Base-by-base conservation (phyloP, 2,888 invertebrate genomes). In the Malacosoma neustria region DNA sequence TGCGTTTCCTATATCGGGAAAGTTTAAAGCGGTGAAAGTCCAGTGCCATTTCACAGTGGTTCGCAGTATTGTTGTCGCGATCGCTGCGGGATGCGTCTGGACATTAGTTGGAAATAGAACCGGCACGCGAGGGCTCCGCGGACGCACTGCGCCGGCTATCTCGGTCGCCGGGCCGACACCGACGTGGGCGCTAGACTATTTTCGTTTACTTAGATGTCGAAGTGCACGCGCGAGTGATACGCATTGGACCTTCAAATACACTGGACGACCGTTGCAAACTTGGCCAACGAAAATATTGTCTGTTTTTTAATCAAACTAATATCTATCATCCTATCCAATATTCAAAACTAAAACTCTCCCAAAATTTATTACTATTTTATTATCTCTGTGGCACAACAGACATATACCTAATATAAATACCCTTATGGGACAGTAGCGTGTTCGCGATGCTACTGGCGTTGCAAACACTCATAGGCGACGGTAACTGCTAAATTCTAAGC, bases 121-220 rank as follows among this genome's bases (percentile, higher is more conserved):
- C 84, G 84, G 72, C 80, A 72, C 72, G 82, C 61, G 77, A 71
- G 79, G 66, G 79, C 60, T 73, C 67, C 79, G 80, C 81, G 81
- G 66, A 61, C 75, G 67, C 63, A 84, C 84, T 84, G 75, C 72
- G 75, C 63, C 72, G 66, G 72, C 71, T 80, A 82, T 73, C 77
- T 84, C 84, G 82, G 82, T 81, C 84, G 82, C 84, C 76, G 79
- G 77, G 80, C 74, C 64, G 71, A 60, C 61, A 63, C 59, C 64
- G 61, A 56, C 48, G 22, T 22, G 22, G 44, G 48, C 68, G 81
- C 77, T 67, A 55, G 74, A 84, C 84, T 85, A 84, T 85, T 85
- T 85, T 84, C 56, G 85, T 82, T 81, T 80, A 76, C 73, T 72
- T 75, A 81, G 77, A 81, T 77, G 79, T 80, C 80, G 82, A 80